These are phyloP conservation scores for Onychorhynchus coronatus DNA, from an alignment of 2,113 vertebrate species.

Conservation along the genomic window DNA sequence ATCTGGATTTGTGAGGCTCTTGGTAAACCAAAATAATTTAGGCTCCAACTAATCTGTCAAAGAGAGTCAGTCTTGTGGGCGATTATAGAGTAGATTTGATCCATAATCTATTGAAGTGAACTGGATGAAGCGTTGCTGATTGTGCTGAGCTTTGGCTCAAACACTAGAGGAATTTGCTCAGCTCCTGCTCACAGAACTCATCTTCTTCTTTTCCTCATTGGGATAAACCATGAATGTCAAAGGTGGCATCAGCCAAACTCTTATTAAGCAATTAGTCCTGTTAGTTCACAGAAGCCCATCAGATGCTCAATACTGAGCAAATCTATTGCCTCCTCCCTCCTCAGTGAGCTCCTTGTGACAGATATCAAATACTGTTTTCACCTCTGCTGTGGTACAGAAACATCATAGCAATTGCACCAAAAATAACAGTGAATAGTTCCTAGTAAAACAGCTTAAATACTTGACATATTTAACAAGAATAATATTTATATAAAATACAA, in stretches of 20 bases:
- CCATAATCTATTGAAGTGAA: background rate
- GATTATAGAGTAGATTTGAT: background rate
- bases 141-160: background rate
- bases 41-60: background rate
- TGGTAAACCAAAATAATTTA: background rate
- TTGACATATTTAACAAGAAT: background rate
- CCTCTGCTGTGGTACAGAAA: background rate
- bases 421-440: background rate
- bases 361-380: background rate
- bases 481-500: background rate
- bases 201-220: background rate
- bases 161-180: background rate
- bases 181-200: background rate
- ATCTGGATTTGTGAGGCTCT: background rate
- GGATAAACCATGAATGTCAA: background rate
- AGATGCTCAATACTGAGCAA: background rate
- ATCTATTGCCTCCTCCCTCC: background rate
- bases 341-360: background rate
- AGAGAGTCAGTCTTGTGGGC: background rate
- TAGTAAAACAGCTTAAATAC: background rate
- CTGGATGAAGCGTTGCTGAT: background rate
- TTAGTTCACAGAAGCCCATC: background rate
- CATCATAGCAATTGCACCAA: background rate
- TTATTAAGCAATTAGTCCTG: background rate
- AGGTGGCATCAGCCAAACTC: background rate